A percentile compares a stretch with the other conserved stretches of the same genome.
phyloP scores from a whole-genome alignment of 2,113 vertebrate genomes.

The Ginglymostoma cirratum region DNA sequence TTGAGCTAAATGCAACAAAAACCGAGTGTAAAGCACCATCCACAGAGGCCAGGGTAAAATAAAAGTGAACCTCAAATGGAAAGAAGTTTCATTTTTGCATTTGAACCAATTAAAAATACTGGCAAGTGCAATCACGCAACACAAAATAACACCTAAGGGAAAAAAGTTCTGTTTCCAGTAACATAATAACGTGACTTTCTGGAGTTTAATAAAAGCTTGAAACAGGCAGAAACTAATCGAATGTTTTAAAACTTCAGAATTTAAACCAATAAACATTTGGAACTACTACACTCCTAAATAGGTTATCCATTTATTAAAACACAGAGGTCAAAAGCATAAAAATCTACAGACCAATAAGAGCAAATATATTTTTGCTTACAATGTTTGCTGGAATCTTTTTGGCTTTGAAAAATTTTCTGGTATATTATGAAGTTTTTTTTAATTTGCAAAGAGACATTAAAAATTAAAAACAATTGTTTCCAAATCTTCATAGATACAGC shows the following conservation, averaged over 20 bases:
- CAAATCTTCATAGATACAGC: background rate
- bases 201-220: background rate
- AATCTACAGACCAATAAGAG: background rate
- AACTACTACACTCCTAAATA: constrained; percentile 4
- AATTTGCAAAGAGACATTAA: background rate
- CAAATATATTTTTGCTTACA: background rate
- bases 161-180: constrained; percentile 40
- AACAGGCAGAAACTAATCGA: background rate
- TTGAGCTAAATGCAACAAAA: constrained; percentile 13
- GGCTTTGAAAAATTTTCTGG: background rate
- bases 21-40: background rate
- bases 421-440: background rate
- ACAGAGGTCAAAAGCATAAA: background rate
- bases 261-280: background rate
- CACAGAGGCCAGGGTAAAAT: background rate
- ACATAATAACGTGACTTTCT: background rate
- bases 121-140: constrained; percentile 5
- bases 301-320: background rate
- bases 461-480: background rate
- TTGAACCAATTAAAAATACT: constrained; percentile 4
- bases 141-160: background rate
- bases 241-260: background rate
- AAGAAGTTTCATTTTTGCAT: background rate
- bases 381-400: background rate
- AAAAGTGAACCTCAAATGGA: constrained; percentile 4